Evolutionary conservation across 2,888 invertebrate genomes (phyloP), one percentile per base, ranked within the genome.

Genomic region (Pimpla rufipes): DNA sequence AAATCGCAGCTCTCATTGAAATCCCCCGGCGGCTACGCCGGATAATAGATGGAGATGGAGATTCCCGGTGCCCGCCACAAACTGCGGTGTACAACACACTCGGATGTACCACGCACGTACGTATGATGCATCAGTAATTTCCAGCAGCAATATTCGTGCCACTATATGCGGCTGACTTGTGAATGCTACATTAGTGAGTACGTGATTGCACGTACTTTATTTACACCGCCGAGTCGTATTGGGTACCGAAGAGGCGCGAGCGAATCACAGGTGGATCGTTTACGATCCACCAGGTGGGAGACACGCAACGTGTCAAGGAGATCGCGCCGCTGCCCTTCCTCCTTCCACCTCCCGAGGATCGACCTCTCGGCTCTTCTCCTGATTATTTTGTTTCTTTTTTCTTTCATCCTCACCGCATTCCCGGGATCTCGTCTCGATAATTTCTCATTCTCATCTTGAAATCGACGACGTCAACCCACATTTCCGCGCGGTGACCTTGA

Each of bases 201-300:
- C 64, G 64, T 64, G 64, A 64, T 64, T 40, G 40, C 42, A 64
- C 64, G 64, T 64, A 42, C 42, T 16, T 64, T 10, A 21, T 42
- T 13, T 59, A 16, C 18, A 40, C 11, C 16, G 37, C 5, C 29
- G 29, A 29, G 18, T 11, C 10, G 13, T 0, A 18, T 18, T 18
- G 7, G 11, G 64, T 42, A 7, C 21, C 18, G 64, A 37, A 16
- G 18, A 18, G 23, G 16, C 29, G 23, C 21, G 64, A 16, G 8
- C 42, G 8, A 64, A 16, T 40, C 40, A 42, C 64, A 64, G 64
- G 42, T 64, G 59, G 23, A 64, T 64, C 16, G 37, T 62, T 10
- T 59, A 29, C 29, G 29, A 29, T 2, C 29, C 29, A 29, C n/a
- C 29, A 29, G 29, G 29, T 29, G 29, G 29, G 29, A 29, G 13